Conservation (phyloP, 2,113 vertebrate species). For the Acinonyx jubatus region DNA sequence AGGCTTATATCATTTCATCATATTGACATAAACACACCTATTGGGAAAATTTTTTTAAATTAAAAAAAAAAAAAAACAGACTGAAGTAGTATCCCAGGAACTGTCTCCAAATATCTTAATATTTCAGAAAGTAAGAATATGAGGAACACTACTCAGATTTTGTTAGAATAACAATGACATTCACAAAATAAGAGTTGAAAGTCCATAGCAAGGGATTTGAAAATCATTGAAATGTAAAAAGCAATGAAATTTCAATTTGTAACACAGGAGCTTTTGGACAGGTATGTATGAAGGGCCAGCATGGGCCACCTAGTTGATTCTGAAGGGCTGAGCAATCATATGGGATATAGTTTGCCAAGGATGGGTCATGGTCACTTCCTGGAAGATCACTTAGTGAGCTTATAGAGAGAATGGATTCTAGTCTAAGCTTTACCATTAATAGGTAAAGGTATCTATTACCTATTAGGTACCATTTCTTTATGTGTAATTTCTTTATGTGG, state of each 20-base stretch:
- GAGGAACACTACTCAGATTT: not conserved
- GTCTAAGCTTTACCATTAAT: not conserved
- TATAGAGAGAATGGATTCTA: not conserved
- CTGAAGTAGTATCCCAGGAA: not conserved
- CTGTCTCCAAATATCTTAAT: not conserved
- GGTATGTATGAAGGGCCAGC: not conserved
- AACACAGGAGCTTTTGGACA: not conserved
- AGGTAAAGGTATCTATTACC: too few relatives aligned
- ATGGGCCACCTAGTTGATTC: not conserved
- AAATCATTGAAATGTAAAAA: not conserved
- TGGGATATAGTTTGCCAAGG: not conserved
- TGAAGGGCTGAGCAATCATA: not conserved
- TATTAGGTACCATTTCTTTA: too few relatives aligned
- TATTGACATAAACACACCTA: not conserved
- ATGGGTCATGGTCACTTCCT: not conserved
- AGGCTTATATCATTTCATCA: not conserved
- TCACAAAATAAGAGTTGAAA: slow-evolving; percentile 26
- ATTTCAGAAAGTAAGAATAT: not conserved
- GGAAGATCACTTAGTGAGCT: not conserved
- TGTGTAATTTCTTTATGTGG: not conserved
- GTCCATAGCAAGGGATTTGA: not conserved
- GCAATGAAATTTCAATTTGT: not conserved
- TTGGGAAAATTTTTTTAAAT: not conserved
- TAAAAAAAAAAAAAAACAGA: not conserved
- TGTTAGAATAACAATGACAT: not conserved